Conservation (phyloP, 2,888 invertebrate genomes). For the Euplexia lucipara region DNA sequence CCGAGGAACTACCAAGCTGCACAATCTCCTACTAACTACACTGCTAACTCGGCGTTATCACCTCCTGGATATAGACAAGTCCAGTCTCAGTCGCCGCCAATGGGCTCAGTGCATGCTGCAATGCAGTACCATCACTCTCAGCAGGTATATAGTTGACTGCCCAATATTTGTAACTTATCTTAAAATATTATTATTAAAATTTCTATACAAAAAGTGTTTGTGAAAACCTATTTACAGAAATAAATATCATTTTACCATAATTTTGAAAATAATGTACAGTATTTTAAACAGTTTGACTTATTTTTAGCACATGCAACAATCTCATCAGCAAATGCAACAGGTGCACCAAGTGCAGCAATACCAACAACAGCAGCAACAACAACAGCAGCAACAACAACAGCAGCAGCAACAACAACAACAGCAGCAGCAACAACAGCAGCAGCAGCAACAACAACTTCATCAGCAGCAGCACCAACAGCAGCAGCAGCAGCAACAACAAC, state of each 20-base stretch:
- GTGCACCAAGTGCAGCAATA: slow-evolving; percentile 84
- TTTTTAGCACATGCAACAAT: slow-evolving; percentile 76
- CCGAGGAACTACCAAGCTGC: slow-evolving; percentile 89
- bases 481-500: slow-evolving; percentile 77
- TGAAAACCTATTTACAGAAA: no score
- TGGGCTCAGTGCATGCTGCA: slow-evolving; percentile 85
- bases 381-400: slow-evolving; percentile 79
- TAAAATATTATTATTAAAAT: background rate
- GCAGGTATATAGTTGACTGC: slow-evolving; percentile 75
- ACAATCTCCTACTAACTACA: slow-evolving; percentile 89
- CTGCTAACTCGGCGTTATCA: slow-evolving; percentile 88
- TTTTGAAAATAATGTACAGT: background rate
- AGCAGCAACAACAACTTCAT: slow-evolving; percentile 79
- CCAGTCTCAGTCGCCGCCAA: slow-evolving; percentile 87
- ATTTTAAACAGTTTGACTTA: background rate
- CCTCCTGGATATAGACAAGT: slow-evolving; percentile 90
- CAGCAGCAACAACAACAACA: slow-evolving; percentile 78
- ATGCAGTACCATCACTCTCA: slow-evolving; percentile 89
- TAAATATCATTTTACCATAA: no score
- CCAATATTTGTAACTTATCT: slow-evolving; percentile 2
- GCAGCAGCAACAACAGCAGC: slow-evolving; percentile 78
- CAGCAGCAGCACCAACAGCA: slow-evolving; percentile 77
- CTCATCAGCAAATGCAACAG: slow-evolving; percentile 81
- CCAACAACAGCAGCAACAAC: slow-evolving; percentile 77
- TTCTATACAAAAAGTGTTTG: no score